A percentile compares a stretch with the other conserved stretches of the same genome.
Conservation (phyloP, 1,140 invertebrate species). For the Drosophila bocki region DNA sequence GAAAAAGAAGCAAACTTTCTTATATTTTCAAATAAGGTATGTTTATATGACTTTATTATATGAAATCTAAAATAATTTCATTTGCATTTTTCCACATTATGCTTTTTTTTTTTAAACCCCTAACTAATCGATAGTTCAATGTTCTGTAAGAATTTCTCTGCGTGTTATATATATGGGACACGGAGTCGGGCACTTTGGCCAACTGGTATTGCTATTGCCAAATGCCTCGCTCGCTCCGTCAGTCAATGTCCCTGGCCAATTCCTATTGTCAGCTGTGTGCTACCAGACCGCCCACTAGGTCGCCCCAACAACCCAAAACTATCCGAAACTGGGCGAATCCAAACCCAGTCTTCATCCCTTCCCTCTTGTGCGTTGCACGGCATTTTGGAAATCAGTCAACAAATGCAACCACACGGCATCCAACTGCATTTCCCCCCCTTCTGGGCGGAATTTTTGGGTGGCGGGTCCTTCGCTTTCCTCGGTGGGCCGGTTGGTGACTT, state of each 20-base stretch:
- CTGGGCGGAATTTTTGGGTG: constrained; percentile 41
- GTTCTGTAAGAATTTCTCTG: neutral
- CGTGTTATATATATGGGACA: constrained; percentile 20
- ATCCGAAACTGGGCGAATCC: constrained; percentile 11
- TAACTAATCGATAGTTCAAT: neutral
- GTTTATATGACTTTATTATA: neutral
- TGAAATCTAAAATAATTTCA: neutral
- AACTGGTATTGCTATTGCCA: constrained; percentile 62
- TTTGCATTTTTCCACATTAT: neutral
- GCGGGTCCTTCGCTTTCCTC: constrained; percentile 9
- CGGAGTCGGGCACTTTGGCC: constrained; percentile 57
- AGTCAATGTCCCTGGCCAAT: constrained; percentile 66
- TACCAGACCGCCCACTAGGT: constrained; percentile 15
- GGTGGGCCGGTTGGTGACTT: constrained; percentile 34
- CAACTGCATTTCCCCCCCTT: constrained; percentile 40
- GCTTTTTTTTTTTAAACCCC: neutral
- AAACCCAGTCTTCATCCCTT: neutral
- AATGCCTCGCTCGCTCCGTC: constrained; percentile 38
- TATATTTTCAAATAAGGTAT: neutral
- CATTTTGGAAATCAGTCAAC: constrained; percentile 72
- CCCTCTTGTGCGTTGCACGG: constrained; percentile 35
- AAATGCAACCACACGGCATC: constrained; percentile 49
- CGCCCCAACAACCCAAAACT: neutral
- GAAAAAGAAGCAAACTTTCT: too few relatives aligned
- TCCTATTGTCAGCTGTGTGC: constrained; percentile 69